Evolutionary conservation across 2,797 vertebrate genomes (phyloP), one percentile per base, ranked within the genome.

Genomic region (Pangasius macronema): DNA sequence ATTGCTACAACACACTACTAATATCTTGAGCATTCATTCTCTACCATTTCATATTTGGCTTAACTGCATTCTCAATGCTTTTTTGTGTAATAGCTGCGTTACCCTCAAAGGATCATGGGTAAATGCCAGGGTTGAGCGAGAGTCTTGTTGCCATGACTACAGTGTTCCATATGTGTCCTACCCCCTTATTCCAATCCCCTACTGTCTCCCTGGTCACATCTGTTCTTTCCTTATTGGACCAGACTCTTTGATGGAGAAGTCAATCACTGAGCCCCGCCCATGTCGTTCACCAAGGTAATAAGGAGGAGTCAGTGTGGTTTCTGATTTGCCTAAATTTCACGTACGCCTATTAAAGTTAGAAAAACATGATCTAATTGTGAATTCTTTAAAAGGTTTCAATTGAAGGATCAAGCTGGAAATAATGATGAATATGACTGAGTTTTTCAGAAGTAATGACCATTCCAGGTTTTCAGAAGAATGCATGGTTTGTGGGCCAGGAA

Each of bases 71-170:
- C 49, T 55, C 49, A 10, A 3, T 88, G 67, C 39, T 83, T 80
- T 80, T 75, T 61, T 79, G 79, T 86, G 53, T 73, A 82, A 86
- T 79, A 75, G 16, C 39, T 36, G 30, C 18, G 42, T 9, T 81
- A 70, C 73, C 13, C 14, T 27, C 77, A 18, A 89, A 88, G 89
- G 85, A 82, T 80, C 70, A 76, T 89, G 88, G 83, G 85, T 87
- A 85, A 89, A 68, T 76, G 82, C 86, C 88, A 86, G 90, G 90
- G 82, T 86, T 89, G 59, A 79, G 84, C 36, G 57, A 46, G 84
- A 89, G 76, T 85, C 46, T 76, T 85, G 85, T 82, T 86, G 87
- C 82, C 79, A 77, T 87, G 90, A 88, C 88, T 84, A 87, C 89
- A 82, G 68, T 84, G 82, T 89, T 73, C 57, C 85, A 82, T 51